Conservation (phyloP, 2,888 invertebrate genomes). For the Blera fallax region DNA sequence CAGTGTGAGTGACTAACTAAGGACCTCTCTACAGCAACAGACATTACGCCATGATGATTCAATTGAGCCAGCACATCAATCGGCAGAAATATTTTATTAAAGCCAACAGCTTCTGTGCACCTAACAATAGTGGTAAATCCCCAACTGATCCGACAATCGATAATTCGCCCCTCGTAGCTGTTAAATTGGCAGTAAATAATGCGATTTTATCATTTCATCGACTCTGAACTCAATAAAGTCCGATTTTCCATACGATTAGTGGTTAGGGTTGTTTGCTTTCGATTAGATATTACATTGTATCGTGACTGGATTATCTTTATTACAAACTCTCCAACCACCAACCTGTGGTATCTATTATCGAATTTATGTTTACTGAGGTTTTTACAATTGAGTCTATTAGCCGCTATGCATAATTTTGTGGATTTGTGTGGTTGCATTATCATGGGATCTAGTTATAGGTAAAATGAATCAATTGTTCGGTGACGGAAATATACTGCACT, state of each 20-base stretch:
- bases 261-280: not conserved
- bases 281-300: not conserved
- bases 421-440: not conserved
- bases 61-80: not conserved
- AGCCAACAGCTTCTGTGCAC: not conserved
- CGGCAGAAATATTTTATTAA: not conserved
- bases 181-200: conserved; percentile 5
- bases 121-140: not conserved
- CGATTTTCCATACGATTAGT: conserved; percentile 23
- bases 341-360: not conserved
- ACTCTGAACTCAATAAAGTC: not conserved
- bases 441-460: not conserved
- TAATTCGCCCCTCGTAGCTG: not conserved
- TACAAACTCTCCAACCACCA: not conserved
- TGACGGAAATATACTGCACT: too few species aligned
- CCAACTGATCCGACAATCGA: not conserved
- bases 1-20: not conserved
- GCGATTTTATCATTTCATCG: conserved; percentile 24
- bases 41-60: not conserved
- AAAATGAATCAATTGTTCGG: too few species aligned
- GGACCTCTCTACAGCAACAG: not conserved
- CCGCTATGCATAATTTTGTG: not conserved
- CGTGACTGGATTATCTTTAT: not conserved
- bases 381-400: not conserved
- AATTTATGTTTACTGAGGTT: not conserved